Percentiles rank a stretch among this genome's conserved stretches.
phyloP scores from a whole-genome alignment of 2,797 vertebrate genomes.

The Myotis vivesi region DNA sequence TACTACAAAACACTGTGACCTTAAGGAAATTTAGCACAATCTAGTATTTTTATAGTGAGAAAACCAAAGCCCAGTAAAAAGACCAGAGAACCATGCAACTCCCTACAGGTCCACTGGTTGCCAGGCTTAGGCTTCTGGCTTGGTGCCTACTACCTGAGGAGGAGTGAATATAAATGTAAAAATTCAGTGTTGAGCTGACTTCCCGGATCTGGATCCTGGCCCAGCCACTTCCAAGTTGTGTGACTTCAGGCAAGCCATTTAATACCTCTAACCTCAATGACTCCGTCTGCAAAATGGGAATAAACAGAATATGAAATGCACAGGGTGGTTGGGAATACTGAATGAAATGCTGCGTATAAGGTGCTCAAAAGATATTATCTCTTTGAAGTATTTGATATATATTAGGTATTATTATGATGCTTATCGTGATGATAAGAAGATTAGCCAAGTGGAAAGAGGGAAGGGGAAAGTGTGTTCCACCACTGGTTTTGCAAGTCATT shows the following conservation, averaged over 20 bases:
- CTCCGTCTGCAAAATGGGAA: conserved; percentile 10
- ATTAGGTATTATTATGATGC: not conserved
- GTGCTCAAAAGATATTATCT: not conserved
- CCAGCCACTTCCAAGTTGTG: not conserved
- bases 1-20: not conserved
- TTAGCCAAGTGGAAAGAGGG: not conserved
- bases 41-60: not conserved
- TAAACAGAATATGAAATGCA: not conserved
- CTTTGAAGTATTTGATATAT: not conserved
- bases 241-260: not conserved
- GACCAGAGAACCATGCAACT: not conserved
- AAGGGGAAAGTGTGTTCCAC: not conserved
- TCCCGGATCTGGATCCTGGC: not conserved
- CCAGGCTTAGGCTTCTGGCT: not conserved
- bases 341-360: not conserved
- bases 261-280: not conserved
- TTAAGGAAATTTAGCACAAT: not conserved
- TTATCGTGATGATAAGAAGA: not conserved
- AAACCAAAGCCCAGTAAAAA: not conserved
- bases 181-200: not conserved
- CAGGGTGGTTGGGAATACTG: not conserved
- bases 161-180: not conserved
- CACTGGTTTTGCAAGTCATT: conserved; percentile 12
- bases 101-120: not conserved
- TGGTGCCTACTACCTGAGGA: not conserved